phyloP scores from a whole-genome alignment of 2,113 vertebrate genomes.

The Ramphastos sulfuratus region DNA sequence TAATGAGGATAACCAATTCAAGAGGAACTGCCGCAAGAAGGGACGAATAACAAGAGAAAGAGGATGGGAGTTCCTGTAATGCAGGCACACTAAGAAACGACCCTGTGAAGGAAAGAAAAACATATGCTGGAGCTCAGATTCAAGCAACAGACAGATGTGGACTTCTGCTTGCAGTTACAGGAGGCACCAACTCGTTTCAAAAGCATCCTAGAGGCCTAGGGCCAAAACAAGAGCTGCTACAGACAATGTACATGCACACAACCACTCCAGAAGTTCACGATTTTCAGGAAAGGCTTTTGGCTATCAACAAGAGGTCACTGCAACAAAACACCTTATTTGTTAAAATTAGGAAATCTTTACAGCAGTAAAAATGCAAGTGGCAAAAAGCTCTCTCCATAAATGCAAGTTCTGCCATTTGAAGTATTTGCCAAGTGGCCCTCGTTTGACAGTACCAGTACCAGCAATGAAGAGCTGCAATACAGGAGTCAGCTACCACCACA shows the following conservation, averaged over 20 bases:
- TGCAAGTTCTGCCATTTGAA: neutral
- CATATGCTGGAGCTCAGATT: neutral
- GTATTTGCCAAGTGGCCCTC: neutral
- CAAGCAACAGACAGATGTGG: neutral
- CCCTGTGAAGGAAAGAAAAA: neutral
- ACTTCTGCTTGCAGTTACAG: neutral
- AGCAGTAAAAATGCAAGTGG: neutral
- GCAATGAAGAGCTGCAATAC: neutral
- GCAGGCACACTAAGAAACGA: neutral
- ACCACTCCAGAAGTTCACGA: neutral
- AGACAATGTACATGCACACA: neutral
- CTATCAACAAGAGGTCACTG: neutral
- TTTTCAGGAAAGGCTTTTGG: neutral
- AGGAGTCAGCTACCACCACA: neutral
- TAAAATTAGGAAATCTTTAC: neutral
- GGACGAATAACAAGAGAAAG: conserved; percentile 22
- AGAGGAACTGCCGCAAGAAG: conserved; percentile 9
- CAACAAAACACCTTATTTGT: neutral
- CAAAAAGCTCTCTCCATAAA: neutral
- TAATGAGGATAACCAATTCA: conserved; percentile 46
- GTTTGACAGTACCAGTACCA: accelerated
- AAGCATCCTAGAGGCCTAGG: neutral
- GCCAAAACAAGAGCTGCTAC: neutral
- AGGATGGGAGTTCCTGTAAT: conserved; percentile 33
- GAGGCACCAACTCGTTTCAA: neutral